These are phyloP conservation scores for Homalodisca vitripennis DNA, from an alignment of 1,140 invertebrate genomes.

Conservation along the genomic window DNA sequence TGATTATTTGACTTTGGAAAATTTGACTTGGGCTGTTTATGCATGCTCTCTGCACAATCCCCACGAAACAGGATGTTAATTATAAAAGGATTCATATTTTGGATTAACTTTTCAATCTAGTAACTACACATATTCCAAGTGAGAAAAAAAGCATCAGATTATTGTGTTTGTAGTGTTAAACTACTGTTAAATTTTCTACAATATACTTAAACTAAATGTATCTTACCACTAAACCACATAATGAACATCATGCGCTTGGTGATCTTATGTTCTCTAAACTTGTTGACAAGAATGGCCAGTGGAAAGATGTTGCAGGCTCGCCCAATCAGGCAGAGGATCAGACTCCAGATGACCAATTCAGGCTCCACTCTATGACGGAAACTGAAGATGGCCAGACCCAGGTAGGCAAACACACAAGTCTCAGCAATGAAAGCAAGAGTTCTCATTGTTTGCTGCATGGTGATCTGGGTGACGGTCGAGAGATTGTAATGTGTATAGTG, in stretches of 20 bases:
- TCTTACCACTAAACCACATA: slow-evolving; percentile 96
- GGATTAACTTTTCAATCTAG: too few relatives aligned
- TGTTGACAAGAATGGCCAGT: slow-evolving; percentile 88
- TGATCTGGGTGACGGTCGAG: slow-evolving; percentile 97
- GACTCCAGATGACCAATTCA: slow-evolving; percentile 88
- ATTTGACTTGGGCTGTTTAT: too few relatives aligned
- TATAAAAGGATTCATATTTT: too few relatives aligned
- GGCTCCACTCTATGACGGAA: slow-evolving; percentile 81
- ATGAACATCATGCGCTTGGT: slow-evolving; percentile 99
- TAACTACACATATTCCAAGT: neutral
- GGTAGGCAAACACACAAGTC: slow-evolving; percentile 99
- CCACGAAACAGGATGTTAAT: too few relatives aligned
- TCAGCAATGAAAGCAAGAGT: slow-evolving; percentile 97
- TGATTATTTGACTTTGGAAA: too few relatives aligned
- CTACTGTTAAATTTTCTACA: neutral
- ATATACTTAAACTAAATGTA: too few relatives aligned
- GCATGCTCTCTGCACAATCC: too few relatives aligned
- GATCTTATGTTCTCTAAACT: slow-evolving; percentile 96
- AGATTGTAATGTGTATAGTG: slow-evolving; percentile 99
- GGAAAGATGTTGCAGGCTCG: slow-evolving; percentile 97
- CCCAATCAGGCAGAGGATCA: slow-evolving; percentile 89
- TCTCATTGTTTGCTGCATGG: slow-evolving; percentile 98
- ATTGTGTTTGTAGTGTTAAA: too few relatives aligned
- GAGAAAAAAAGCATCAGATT: too few relatives aligned
- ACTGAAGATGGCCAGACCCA: slow-evolving; percentile 96